Base-by-base conservation (phyloP, 2,113 vertebrate genomes). In the Poeciliopsis occidentalis region DNA sequence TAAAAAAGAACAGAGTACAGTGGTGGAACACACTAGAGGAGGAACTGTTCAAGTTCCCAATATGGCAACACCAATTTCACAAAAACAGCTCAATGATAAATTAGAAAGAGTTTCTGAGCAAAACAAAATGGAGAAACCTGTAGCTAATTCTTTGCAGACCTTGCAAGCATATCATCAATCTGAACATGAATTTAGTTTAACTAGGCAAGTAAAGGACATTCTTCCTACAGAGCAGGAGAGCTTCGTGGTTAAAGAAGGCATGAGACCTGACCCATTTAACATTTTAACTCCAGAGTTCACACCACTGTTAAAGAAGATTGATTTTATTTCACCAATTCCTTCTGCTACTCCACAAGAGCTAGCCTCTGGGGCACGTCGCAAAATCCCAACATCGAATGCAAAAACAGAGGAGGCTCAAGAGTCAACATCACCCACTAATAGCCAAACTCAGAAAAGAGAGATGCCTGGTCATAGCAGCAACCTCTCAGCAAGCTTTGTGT, bases 291-390 rank as follows among this genome's bases (percentile, higher is more conserved):
- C 61, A 60, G 92, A 82, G n/a, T 82, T 73, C 61, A 92, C 87
- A 69, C 89, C 92, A 54, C 83, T 80, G 70, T 89, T 95, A 60
- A 83, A 84, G 71, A 86, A 81, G 71, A 78, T 64, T 29, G 90
- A 95, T 11, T 86, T 78, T 65, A 64, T 74, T 10, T 85, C 88
- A 13, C 87, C 67, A 3, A 91, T 98, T 26, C 96, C 97, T 0
- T 96, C 96, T 34, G 98, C 98, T 24, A 99, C 97, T 0, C 95
- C 97, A 0, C 94, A 96, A 89, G 98, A 99, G 62, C 91, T 99
- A 0, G 98, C 98, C 19, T 95, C 95, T 0, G 98, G 98, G 1
- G 98, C 98, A 13, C 95, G 98, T 0, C 96, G 96, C 76, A 99
- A 99, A 89, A 96, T 98, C 75, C 95, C 93, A 66, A 84, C 95